These are phyloP conservation scores for Ceryle rudis DNA, from an alignment of 2,797 vertebrate species.

Conservation along the genomic window DNA sequence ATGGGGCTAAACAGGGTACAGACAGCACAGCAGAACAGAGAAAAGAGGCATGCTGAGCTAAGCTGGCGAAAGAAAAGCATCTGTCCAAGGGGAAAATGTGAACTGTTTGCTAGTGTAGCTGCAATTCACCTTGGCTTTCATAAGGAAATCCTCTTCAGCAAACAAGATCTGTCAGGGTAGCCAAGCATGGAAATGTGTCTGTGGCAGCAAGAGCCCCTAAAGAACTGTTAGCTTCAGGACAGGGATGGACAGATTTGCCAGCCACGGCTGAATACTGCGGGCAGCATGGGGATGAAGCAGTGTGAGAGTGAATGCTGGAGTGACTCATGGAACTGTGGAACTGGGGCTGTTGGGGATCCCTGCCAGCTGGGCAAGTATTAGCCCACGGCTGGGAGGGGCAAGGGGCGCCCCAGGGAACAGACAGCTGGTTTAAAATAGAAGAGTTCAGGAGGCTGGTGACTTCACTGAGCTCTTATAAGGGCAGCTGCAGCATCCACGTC, in stretches of 20 bases:
- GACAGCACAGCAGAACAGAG: neutral
- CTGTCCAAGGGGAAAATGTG: neutral
- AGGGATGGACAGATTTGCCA: neutral
- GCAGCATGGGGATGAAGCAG: neutral
- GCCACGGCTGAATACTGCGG: neutral
- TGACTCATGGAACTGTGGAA: neutral
- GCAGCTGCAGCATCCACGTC: slow-evolving; percentile 70
- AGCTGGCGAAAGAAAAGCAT: neutral
- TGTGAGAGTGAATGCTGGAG: neutral
- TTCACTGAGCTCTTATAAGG: slow-evolving; percentile 63
- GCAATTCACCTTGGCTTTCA: neutral
- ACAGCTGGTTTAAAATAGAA: slow-evolving; percentile 49
- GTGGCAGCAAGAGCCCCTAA: neutral
- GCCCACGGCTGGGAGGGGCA: neutral
- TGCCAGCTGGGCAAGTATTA: slow-evolving; percentile 40
- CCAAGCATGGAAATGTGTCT: neutral
- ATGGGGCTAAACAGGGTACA: neutral
- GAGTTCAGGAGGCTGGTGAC: slow-evolving; percentile 55
- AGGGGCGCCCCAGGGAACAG: slow-evolving; percentile 11
- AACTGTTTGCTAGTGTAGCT: neutral
- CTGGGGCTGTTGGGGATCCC: neutral
- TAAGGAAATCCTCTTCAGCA: slow-evolving; percentile 2
- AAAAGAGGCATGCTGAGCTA: neutral
- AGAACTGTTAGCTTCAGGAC: neutral
- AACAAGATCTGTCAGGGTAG: neutral